These are phyloP conservation scores for Beris chalybata DNA, from an alignment of 2,888 invertebrate genomes.

Conservation along the genomic window DNA sequence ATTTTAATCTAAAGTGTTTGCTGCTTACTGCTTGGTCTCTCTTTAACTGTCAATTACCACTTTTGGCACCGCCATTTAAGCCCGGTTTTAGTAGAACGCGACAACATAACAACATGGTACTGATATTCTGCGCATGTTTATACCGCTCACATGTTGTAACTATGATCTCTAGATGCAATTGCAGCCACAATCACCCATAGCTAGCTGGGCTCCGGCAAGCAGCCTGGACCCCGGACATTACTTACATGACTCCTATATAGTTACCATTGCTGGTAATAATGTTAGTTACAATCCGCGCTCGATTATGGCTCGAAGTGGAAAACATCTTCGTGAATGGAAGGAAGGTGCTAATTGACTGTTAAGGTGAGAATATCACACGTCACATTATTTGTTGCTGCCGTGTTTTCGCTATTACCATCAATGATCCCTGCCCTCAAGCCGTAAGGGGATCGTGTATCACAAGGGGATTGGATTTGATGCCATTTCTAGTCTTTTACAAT, in stretches of 20 bases:
- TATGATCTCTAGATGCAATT: slow-evolving; percentile 24
- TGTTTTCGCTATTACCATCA: slow-evolving; percentile 31
- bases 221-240: no score
- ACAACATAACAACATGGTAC: slow-evolving; percentile 21
- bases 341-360: slow-evolving; percentile 41
- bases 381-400: slow-evolving; percentile 39
- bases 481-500: no score
- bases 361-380: slow-evolving; percentile 39
- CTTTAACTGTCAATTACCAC: slow-evolving; percentile 39
- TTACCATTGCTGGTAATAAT: neutral
- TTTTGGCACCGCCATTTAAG: slow-evolving; percentile 39
- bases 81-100: slow-evolving; percentile 6
- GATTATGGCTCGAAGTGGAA: slow-evolving; percentile 22
- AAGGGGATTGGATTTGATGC: no score
- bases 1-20: slow-evolving; percentile 29
- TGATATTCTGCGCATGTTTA: slow-evolving; percentile 11
- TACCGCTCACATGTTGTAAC: slow-evolving; percentile 19
- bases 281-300: slow-evolving; percentile 19
- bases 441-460: neutral
- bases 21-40: slow-evolving; percentile 13
- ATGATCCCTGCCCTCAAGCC: slow-evolving; percentile 16
- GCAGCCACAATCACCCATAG: neutral
- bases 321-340: slow-evolving; percentile 17
- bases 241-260: no score
- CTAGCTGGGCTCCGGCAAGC: neutral